Conservation (phyloP, 2,113 vertebrate genomes). For the Syngnathoides biaculeatus region DNA sequence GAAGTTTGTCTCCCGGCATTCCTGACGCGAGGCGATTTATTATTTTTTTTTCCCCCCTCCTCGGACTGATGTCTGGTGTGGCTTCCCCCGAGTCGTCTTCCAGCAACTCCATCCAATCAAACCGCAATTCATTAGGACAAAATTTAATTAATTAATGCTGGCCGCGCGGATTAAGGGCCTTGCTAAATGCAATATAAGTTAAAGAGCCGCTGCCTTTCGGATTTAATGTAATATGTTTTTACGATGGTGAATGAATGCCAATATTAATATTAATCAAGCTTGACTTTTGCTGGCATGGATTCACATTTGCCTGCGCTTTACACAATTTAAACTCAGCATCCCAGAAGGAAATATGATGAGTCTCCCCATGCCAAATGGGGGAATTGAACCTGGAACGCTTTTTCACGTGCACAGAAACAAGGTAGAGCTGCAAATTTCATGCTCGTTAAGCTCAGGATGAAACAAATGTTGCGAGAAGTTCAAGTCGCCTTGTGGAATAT, state of each 20-base stretch:
- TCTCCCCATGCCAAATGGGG: neutral
- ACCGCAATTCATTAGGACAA: slow-evolving; percentile 67
- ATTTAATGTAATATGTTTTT: neutral
- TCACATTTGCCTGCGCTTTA: neutral
- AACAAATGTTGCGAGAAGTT: too few relatives aligned
- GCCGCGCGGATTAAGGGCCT: slow-evolving; percentile 57
- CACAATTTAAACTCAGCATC: neutral
- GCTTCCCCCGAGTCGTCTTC: slow-evolving; percentile 47
- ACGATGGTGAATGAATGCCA: neutral
- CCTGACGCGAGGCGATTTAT: slow-evolving; percentile 32
- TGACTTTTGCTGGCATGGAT: neutral
- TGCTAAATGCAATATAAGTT: neutral
- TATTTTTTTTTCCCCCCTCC: neutral
- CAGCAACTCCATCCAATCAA: slow-evolving; percentile 65
- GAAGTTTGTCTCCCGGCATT: slow-evolving; percentile 46
- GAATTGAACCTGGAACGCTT: too few relatives aligned
- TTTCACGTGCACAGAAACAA: too few relatives aligned
- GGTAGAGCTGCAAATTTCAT: too few relatives aligned
- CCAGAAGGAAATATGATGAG: neutral
- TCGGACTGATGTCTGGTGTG: neutral
- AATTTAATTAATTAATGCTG: slow-evolving; percentile 69
- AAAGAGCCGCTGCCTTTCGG: neutral
- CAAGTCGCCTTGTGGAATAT: too few relatives aligned
- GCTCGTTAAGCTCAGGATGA: too few relatives aligned
- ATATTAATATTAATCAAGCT: neutral